phyloP scores from a whole-genome alignment of 1,140 invertebrate species.

The Drosophila teissieri region DNA sequence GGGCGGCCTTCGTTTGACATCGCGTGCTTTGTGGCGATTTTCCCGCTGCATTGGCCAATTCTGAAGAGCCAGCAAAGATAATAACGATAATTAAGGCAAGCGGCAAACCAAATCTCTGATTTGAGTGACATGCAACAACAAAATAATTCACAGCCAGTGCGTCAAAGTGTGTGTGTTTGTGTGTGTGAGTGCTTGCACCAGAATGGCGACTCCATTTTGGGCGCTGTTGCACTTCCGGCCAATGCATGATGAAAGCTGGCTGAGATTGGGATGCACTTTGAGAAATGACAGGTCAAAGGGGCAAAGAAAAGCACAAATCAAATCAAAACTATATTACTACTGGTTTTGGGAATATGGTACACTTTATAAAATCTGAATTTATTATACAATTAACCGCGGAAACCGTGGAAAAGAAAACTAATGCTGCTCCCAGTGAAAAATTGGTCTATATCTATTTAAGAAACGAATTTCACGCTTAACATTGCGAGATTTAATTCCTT shows the following conservation, averaged over 20 bases:
- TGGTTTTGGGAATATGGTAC: too few species aligned
- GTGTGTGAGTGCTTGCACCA: conserved; percentile 1
- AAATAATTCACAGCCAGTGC: conserved; percentile 48
- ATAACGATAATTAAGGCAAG: conserved; percentile 79
- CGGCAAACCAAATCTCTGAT: conserved; percentile 78
- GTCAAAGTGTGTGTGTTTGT: conserved; percentile 2
- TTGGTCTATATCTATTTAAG: background rate
- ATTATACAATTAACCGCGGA: too few species aligned
- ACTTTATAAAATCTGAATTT: too few species aligned
- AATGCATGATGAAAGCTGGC: conserved; percentile 44
- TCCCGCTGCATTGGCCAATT: conserved; percentile 79
- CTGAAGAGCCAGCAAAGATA: conserved; percentile 56
- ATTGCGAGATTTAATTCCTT: background rate
- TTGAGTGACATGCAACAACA: conserved; percentile 77
- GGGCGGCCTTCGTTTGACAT: conserved; percentile 62
- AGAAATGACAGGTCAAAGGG: background rate
- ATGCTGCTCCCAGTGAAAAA: too few species aligned
- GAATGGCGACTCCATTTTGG: conserved; percentile 59
- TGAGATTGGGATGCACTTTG: conserved; percentile 23
- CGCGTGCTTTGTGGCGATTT: conserved; percentile 70
- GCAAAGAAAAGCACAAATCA: too few species aligned
- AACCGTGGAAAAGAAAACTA: too few species aligned
- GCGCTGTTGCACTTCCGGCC: conserved; percentile 67
- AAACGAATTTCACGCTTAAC: too few species aligned
- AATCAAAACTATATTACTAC: too few species aligned